Conservation (phyloP, 2,113 vertebrate species). For the Paradoxurus hermaphroditus region DNA sequence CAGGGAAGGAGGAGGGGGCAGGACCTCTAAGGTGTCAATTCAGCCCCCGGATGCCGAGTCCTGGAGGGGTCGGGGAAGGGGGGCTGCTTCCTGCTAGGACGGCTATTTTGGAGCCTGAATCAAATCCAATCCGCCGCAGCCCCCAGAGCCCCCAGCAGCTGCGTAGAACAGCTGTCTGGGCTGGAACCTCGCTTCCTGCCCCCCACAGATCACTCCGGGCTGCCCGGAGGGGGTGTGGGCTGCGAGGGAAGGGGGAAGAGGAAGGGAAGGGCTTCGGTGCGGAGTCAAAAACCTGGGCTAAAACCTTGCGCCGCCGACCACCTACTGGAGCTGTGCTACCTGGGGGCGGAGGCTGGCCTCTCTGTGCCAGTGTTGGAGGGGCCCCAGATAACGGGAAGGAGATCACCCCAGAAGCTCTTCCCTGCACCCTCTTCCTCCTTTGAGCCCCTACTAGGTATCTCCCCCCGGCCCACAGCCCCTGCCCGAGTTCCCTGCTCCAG, state of each 20-base stretch:
- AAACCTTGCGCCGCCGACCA: neutral
- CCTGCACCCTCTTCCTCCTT: no score
- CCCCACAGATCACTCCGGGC: constrained; percentile 37
- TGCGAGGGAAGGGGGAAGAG: neutral
- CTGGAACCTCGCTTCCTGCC: constrained; percentile 50
- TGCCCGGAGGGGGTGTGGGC: constrained; percentile 20
- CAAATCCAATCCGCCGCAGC: constrained; percentile 66
- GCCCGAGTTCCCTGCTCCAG: neutral
- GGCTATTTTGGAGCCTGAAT: constrained; percentile 77
- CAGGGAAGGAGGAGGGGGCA: neutral
- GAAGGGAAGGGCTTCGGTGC: neutral
- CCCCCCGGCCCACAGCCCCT: no score
- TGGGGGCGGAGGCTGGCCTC: neutral
- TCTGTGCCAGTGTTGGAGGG: neutral
- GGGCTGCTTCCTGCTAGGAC: constrained; percentile 69
- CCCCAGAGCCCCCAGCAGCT: constrained; percentile 73
- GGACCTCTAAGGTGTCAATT: constrained; percentile 66
- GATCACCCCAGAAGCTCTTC: neutral
- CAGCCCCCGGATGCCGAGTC: constrained; percentile 49
- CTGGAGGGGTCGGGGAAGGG: constrained; percentile 47
- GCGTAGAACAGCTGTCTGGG: constrained; percentile 73
- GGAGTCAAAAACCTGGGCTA: neutral
- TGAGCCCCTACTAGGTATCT: neutral
- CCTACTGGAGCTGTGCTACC: neutral
- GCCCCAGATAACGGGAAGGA: neutral